Percentiles rank a stretch among this genome's conserved stretches.
These are phyloP conservation scores for Muricea muricata DNA, from an alignment of 92 coral and sea anemone species.

Conservation along the genomic window DNA sequence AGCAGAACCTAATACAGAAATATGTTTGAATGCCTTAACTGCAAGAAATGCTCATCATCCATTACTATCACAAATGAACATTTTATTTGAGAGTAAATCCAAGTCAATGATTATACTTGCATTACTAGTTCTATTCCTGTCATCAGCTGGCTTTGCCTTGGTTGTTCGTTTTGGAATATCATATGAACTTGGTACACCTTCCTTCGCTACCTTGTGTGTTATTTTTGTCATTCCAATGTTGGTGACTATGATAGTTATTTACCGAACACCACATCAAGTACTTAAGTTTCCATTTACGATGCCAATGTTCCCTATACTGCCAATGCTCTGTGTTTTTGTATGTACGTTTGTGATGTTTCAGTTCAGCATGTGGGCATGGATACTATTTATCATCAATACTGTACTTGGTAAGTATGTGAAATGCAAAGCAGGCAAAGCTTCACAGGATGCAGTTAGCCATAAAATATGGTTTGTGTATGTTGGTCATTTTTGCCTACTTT, in stretches of 20 bases:
- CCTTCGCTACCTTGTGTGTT: not conserved
- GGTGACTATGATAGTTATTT: conserved; percentile 5
- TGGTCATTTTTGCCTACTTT: no score
- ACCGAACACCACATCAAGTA: conserved; percentile 8
- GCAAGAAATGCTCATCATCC: not conserved
- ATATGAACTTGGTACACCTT: not conserved
- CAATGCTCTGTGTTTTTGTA: not conserved
- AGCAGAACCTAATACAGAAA: not conserved
- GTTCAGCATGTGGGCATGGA: conserved; percentile 41
- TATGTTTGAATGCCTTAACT: not conserved
- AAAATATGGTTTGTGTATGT: no score
- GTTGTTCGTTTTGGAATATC: not conserved
- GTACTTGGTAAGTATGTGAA: conserved; percentile 7
- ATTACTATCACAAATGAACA: not conserved
- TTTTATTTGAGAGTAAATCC: not conserved
- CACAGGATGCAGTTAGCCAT: no score
- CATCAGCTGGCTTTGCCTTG: conserved; percentile 4
- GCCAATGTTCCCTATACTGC: conserved; percentile 22
- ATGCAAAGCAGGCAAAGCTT: no score
- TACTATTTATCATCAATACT: conserved; percentile 19
- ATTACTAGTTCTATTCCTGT: not conserved
- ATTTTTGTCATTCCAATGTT: conserved; percentile 1
- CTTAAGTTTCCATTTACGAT: conserved; percentile 22
- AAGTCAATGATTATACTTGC: conserved; percentile 9
- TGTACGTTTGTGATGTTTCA: conserved; percentile 29